Base-by-base conservation (phyloP, 2,888 invertebrate genomes). In the Aphodius granarius region DNA sequence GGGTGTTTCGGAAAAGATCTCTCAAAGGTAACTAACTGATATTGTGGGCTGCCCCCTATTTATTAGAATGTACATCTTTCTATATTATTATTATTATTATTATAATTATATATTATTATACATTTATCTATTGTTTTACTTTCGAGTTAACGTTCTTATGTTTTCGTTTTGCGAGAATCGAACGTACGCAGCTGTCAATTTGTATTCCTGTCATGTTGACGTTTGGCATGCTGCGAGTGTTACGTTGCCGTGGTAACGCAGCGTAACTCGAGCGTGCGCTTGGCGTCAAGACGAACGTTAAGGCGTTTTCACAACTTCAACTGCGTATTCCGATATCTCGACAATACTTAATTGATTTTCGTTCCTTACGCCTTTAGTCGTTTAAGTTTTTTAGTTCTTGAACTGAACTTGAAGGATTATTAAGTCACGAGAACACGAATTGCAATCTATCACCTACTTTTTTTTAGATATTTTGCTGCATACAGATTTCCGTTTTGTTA, bases 1-100 rank as follows among this genome's bases (percentile, higher is more conserved):
- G 95, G 93, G 94, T 95, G 93, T 95, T 95, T 95, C 95, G 95
- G 94, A 95, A 95, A 95, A 94, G 95, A 94, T 95, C 95, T 93
- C 94, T 95, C 94, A 95, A 95, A 95, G 95, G 95, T 95, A 95
- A 94, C 93, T 93, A 91, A 87, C 87, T 87, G 83, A 85, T 86
- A 85, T 87, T 87, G 85, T 87, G 86, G 86, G 87, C 87, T 87
- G 87, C 86, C 87, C 87, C 85, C 22, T 66, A 66, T 86, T 83
- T 86, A 76, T 79, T 87, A 87, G 87, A 86, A 86, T 87, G 86
- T 86, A 84, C 83, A 81, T 85, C 81, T 86, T 82, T 86, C 83
- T 84, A 81, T 80, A 77, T 80, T 81, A 78, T 79, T 79, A 79
- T 81, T 80, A 79, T 77, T 78, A 79, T 81, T 74, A 74, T n/a